phyloP scores from a whole-genome alignment of 2,888 invertebrate genomes.

The Parnassius glacialis region DNA sequence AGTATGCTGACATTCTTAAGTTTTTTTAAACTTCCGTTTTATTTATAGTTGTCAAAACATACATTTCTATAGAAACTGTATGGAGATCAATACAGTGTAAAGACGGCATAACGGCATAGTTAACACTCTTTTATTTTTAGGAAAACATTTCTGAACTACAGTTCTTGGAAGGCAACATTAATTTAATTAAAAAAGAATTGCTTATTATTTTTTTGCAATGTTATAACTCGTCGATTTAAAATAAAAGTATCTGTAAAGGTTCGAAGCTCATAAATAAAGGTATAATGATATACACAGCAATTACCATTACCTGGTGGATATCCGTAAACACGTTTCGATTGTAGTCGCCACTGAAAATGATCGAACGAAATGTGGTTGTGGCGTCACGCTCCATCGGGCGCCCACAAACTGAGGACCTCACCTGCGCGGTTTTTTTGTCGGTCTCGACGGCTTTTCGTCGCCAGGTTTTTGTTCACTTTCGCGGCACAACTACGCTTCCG shows the following conservation, averaged over 20 bases:
- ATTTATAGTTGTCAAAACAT: no score
- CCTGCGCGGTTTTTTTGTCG: slow-evolving; percentile 53
- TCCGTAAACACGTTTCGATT: slow-evolving; percentile 22
- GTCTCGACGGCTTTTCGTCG: slow-evolving; percentile 52
- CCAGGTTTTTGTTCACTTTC: slow-evolving; percentile 70
- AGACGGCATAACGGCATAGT: no score
- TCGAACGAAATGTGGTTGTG: slow-evolving; percentile 29
- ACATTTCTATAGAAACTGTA: no score
- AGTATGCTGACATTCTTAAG: no score
- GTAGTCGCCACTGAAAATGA: slow-evolving; percentile 22
- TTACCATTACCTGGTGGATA: slow-evolving; percentile 4
- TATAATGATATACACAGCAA: slow-evolving; percentile 1
- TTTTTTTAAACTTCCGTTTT: no score
- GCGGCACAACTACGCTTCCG: slow-evolving; percentile 49
- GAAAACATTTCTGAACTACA: no score
- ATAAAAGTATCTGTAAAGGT: neutral
- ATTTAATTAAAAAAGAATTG: no score
- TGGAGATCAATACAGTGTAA: no score
- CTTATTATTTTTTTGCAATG: no score
- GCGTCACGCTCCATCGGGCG: slow-evolving; percentile 29
- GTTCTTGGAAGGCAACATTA: no score
- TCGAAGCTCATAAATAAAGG: slow-evolving; percentile 7
- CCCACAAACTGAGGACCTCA: slow-evolving; percentile 40
- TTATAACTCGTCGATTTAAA: no score
- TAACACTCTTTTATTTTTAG: no score